Evolutionary conservation across 2,888 invertebrate genomes (phyloP).

Genomic region (Pammene aurita): DNA sequence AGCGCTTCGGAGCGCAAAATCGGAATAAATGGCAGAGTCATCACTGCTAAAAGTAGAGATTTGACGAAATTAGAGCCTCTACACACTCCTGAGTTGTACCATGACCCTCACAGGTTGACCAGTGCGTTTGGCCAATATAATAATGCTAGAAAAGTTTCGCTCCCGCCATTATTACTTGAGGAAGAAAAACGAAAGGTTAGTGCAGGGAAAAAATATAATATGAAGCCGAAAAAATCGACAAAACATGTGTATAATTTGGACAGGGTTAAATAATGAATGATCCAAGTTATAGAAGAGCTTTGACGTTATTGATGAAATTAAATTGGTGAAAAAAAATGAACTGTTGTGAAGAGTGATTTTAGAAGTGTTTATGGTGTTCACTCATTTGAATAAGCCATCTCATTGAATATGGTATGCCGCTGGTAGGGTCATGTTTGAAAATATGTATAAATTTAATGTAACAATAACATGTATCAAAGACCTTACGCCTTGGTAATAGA

Average conservation of each 20-base stretch:
- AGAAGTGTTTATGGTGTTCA: slow-evolving; percentile 1
- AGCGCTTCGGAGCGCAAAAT: slow-evolving; percentile 67
- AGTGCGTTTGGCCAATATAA: slow-evolving; percentile 60
- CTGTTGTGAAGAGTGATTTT: slow-evolving; percentile 5
- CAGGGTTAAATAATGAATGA: slow-evolving; percentile 52
- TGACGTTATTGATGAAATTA: slow-evolving; percentile 4
- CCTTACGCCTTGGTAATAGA: no score
- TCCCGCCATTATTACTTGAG: slow-evolving; percentile 73
- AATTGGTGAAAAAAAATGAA: background rate
- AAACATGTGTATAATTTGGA: slow-evolving; percentile 58
- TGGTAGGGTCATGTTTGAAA: no score
- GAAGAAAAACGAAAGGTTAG: slow-evolving; percentile 53
- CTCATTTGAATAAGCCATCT: no score
- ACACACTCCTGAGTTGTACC: slow-evolving; percentile 63
- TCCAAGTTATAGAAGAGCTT: background rate
- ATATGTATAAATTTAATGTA: no score
- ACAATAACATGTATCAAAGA: no score
- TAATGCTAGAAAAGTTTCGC: slow-evolving; percentile 72
- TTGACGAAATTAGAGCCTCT: slow-evolving; percentile 67
- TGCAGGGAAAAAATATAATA: slow-evolving; percentile 66
- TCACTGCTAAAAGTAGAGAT: slow-evolving; percentile 72
- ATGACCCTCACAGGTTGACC: slow-evolving; percentile 55
- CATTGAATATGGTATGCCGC: no score
- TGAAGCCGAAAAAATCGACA: slow-evolving; percentile 54
- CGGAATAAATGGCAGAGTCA: slow-evolving; percentile 61